phyloP scores from a whole-genome alignment of 30 jellyfish, hydroid and myxozoan genomes.

The Rhopilema esculentum region DNA sequence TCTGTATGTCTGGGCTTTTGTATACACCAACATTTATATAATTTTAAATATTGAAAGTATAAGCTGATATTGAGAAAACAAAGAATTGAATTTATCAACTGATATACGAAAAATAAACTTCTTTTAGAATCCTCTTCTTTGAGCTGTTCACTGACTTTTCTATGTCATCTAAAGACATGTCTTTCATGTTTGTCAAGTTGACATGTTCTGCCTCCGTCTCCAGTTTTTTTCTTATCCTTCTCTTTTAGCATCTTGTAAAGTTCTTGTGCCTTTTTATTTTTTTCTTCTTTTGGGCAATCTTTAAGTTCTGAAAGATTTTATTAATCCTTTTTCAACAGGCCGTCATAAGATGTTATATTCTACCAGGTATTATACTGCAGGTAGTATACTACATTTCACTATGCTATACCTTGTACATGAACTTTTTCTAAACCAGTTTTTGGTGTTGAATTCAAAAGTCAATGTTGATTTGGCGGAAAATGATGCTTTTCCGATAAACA shows the following conservation, averaged over 20 bases:
- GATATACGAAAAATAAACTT: not conserved
- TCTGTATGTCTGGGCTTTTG: no score
- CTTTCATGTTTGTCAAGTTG: not conserved
- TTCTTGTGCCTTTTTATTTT: no score
- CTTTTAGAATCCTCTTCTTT: not conserved
- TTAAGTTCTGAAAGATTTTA: not conserved
- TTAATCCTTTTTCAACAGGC: not conserved
- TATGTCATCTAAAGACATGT: not conserved
- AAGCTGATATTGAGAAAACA: not conserved
- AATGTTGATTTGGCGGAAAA: no score
- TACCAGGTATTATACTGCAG: no score
- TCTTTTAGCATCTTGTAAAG: not conserved
- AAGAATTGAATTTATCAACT: not conserved
- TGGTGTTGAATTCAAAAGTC: no score
- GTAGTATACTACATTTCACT: not conserved
- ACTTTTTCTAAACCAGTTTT: no score
- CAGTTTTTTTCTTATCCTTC: not conserved
- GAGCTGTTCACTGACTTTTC: not conserved
- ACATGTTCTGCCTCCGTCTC: not conserved
- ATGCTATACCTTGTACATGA: not conserved
- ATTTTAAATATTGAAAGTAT: not conserved
- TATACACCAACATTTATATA: not conserved
- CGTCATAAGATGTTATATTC: not conserved
- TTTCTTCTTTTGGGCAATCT: not conserved
- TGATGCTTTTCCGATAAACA: no score